Percentiles rank a stretch among this genome's conserved stretches.
Conservation (phyloP, 2,888 invertebrate species). For the Agrochola macilenta region DNA sequence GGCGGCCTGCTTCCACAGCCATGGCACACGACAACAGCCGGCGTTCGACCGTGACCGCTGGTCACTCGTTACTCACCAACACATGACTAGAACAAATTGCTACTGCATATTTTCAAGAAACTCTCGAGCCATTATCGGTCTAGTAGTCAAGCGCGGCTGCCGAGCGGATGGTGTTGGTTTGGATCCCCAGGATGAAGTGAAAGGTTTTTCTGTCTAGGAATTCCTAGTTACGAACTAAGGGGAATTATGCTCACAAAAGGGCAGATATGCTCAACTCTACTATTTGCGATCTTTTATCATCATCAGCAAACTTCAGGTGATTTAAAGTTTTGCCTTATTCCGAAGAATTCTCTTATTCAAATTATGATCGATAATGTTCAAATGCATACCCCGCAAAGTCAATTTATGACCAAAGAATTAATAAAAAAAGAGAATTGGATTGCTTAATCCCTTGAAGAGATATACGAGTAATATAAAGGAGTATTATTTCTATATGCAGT, state of each 20-base stretch:
- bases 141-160: constrained; percentile 12
- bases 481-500: neutral
- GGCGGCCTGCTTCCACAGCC: constrained; percentile 48
- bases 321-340: neutral
- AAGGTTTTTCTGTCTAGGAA: constrained; percentile 37
- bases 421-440: constrained; percentile 3
- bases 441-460: neutral
- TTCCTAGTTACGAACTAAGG: constrained; percentile 11
- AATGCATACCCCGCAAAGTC: neutral
- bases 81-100: constrained; percentile 34
- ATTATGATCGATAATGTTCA: neutral
- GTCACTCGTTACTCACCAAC: constrained; percentile 37
- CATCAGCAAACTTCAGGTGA: neutral
- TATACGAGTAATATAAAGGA: constrained; percentile 27
- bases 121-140: constrained; percentile 7
- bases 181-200: neutral
- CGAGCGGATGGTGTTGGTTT: neutral
- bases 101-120: constrained; percentile 27
- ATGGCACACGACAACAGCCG: constrained; percentile 58
- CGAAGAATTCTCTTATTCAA: neutral
- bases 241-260: neutral
- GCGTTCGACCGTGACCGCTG: constrained; percentile 65
- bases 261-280: neutral
- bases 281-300: neutral
- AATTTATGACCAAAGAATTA: neutral